A percentile compares a stretch with the other conserved stretches of the same genome.
phyloP scores from a whole-genome alignment of 1,140 invertebrate genomes.

The Aethina tumida region DNA sequence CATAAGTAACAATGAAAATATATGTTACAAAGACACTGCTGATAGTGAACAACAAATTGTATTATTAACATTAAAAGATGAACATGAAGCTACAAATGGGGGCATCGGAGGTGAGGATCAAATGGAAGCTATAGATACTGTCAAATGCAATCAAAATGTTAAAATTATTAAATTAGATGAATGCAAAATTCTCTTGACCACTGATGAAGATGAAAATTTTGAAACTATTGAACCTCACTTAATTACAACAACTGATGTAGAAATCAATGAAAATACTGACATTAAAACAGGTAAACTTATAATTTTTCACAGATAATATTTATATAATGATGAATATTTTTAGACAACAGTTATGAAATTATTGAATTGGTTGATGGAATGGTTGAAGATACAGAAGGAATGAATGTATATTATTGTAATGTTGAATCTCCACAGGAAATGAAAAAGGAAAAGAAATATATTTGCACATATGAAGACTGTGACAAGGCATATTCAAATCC shows the following conservation, averaged over 20 bases:
- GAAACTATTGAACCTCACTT: slow-evolving; percentile 4
- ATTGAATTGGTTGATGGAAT: slow-evolving; percentile 7
- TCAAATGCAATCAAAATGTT: slow-evolving; percentile 12
- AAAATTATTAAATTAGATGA: slow-evolving; percentile 20
- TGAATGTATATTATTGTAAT: slow-evolving; percentile 6
- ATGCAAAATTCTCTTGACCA: slow-evolving; percentile 16
- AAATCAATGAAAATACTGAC: slow-evolving; percentile 4
- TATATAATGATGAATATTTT: neutral
- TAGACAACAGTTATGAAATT: slow-evolving; percentile 6
- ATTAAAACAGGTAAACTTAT: neutral
- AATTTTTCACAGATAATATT: neutral
- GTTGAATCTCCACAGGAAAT: slow-evolving; percentile 1
- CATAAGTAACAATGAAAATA: slow-evolving; percentile 7
- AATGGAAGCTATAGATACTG: slow-evolving; percentile 5
- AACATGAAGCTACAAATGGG: slow-evolving; percentile 8
- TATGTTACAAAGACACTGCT: slow-evolving; percentile 4
- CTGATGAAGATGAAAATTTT: slow-evolving; percentile 10
- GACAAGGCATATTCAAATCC: slow-evolving; percentile 44
- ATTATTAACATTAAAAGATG: slow-evolving; percentile 16
- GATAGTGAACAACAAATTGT: slow-evolving; percentile 13
- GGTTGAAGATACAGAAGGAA: slow-evolving; percentile 4
- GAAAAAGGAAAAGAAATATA: slow-evolving; percentile 17
- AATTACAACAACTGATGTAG: slow-evolving; percentile 1
- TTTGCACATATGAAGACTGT: slow-evolving; percentile 42
- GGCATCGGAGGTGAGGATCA: slow-evolving; percentile 4